Conservation (phyloP, 2,797 vertebrate genomes). For the Lycodopsis pacificus region DNA sequence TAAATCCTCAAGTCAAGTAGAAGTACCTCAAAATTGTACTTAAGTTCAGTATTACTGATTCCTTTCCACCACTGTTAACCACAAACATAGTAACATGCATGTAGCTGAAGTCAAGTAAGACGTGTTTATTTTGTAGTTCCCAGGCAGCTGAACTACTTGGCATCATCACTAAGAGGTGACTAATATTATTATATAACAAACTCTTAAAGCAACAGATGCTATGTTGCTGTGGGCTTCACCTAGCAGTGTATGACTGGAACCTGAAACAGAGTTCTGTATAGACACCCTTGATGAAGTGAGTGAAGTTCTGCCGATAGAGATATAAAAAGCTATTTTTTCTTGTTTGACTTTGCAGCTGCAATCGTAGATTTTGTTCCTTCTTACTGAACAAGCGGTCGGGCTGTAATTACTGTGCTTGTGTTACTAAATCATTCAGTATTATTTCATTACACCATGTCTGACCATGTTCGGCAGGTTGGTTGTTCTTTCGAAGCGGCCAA, state of each 20-base stretch:
- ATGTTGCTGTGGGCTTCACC: constrained; percentile 29
- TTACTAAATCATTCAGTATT: constrained; percentile 39
- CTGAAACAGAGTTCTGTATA: constrained; percentile 7
- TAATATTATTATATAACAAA: constrained; percentile 60
- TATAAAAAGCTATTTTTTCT: not conserved
- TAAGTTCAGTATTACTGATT: not conserved
- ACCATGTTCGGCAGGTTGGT: constrained; percentile 22
- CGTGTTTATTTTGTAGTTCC: not conserved
- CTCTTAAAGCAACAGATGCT: constrained; percentile 14
- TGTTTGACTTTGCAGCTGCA: constrained; percentile 8
- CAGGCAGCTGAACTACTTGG: constrained; percentile 46
- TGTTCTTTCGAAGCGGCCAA: constrained; percentile 12
- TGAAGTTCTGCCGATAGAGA: not conserved
- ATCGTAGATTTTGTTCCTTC: constrained; percentile 10
- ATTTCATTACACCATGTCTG: constrained; percentile 42
- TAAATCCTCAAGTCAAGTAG: not conserved
- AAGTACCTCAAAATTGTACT: not conserved
- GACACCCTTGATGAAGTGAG: not conserved
- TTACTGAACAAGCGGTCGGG: not conserved
- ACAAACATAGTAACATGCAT: not conserved
- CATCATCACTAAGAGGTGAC: constrained; percentile 48
- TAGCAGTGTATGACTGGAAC: not conserved
- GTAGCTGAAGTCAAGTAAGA: not conserved
- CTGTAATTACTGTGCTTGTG: constrained; percentile 24
- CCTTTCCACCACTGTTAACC: not conserved